These are phyloP conservation scores for Alfaro cultratus DNA, from an alignment of 2,797 vertebrate genomes.

Conservation along the genomic window DNA sequence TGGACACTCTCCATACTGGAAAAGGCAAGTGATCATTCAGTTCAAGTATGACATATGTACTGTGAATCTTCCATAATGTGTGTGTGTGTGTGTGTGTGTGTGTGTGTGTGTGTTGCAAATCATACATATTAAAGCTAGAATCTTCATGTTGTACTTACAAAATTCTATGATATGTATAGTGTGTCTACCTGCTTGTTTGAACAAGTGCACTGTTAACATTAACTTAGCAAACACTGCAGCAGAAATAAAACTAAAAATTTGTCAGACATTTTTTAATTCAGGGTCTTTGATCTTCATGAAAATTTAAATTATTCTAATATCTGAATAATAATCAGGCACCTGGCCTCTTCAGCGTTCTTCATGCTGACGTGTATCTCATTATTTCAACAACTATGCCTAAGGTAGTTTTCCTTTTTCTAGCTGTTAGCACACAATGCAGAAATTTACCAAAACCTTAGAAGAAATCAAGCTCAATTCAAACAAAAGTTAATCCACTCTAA, in stretches of 20 bases:
- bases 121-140: background rate
- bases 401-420: background rate
- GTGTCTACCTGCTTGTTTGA: background rate
- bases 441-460: background rate
- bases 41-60: too few species aligned
- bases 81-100: too few species aligned
- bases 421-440: background rate
- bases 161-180: background rate
- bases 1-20: too few species aligned
- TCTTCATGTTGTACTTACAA: background rate
- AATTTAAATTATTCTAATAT: conserved; percentile 4
- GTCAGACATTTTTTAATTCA: background rate
- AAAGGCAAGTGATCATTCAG: too few species aligned
- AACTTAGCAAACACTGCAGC: background rate
- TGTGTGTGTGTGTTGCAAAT: too few species aligned
- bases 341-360: background rate
- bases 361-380: background rate
- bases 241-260: background rate
- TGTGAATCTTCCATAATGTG: too few species aligned
- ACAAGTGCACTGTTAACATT: background rate
- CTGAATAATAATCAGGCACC: conserved; percentile 7
- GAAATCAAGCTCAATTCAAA: background rate
- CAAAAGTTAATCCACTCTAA: background rate
- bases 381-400: background rate
- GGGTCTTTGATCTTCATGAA: conserved; percentile 8